Conservation (phyloP, 92 coral and sea anemone genomes). For the Nematostella vectensis region DNA sequence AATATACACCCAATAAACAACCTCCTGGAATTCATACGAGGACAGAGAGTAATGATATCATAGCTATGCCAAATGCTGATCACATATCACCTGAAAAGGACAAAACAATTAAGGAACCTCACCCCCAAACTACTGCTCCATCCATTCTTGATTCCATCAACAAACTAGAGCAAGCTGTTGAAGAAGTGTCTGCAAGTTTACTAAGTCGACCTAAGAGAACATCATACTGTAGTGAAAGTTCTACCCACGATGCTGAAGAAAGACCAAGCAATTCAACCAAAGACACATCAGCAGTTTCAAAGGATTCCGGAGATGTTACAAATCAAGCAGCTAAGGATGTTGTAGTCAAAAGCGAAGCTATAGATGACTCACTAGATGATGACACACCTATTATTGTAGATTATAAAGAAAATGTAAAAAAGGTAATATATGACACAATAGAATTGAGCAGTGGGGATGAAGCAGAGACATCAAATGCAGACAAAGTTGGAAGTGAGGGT, state of each 20-base stretch:
- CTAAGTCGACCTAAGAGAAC: neutral
- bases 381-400: too few relatives aligned
- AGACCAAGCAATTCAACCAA: neutral
- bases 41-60: too few relatives aligned
- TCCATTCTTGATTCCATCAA: slow-evolving; percentile 20
- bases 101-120: neutral
- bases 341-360: neutral
- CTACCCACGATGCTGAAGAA: neutral
- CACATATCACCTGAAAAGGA: too few relatives aligned
- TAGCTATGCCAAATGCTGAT: too few relatives aligned
- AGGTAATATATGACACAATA: too few relatives aligned
- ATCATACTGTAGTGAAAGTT: neutral
- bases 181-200: slow-evolving; percentile 27
- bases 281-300: too few relatives aligned
- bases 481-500: too few relatives aligned
- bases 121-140: neutral
- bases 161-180: slow-evolving; percentile 25
- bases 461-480: too few relatives aligned
- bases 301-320: neutral
- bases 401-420: neutral
- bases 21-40: too few relatives aligned
- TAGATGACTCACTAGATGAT: too few relatives aligned
- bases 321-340: neutral
- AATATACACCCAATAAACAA: too few relatives aligned
- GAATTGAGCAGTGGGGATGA: slow-evolving; percentile 1